Conservation (phyloP, 1,140 invertebrate species). For the Antheraea mylitta region DNA sequence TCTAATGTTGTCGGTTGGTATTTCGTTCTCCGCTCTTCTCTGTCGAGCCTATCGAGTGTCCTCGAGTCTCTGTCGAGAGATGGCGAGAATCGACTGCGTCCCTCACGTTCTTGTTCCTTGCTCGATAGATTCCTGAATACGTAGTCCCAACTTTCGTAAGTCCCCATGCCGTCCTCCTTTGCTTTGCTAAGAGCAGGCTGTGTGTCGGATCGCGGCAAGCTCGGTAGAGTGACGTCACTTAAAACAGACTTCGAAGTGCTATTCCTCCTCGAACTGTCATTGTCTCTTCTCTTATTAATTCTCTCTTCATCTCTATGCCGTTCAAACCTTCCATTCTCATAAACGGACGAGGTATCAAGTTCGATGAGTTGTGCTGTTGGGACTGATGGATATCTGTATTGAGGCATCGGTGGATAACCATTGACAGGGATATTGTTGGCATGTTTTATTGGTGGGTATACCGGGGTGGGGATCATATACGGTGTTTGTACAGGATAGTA, state of each 20-base stretch:
- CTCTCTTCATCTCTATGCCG: constrained; percentile 49
- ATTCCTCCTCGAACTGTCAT: constrained; percentile 52
- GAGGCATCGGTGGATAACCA: constrained; percentile 58
- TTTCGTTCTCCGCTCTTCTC: constrained; percentile 58
- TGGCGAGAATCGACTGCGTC: constrained; percentile 80
- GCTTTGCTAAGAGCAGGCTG: constrained; percentile 73
- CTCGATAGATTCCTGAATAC: constrained; percentile 88
- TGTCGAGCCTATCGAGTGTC: constrained; percentile 63
- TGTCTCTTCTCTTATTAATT: constrained; percentile 36
- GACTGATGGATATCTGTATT: constrained; percentile 69
- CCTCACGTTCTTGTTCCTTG: constrained; percentile 84
- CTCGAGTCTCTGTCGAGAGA: constrained; percentile 70
- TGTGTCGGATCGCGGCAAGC: constrained; percentile 68
- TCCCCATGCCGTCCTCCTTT: constrained; percentile 80
- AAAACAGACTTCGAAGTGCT: constrained; percentile 63
- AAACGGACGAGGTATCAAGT: constrained; percentile 80
- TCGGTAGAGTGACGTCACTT: constrained; percentile 59
- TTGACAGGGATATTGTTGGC: constrained; percentile 67
- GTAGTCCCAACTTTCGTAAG: constrained; percentile 87
- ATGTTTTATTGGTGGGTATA: constrained; percentile 70
- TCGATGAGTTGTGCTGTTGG: constrained; percentile 86
- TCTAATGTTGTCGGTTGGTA: constrained; percentile 74
- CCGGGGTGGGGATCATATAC: constrained; percentile 68
- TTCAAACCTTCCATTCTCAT: constrained; percentile 63
- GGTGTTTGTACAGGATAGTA: constrained; percentile 70